Evolutionary conservation across 1,140 invertebrate species (phyloP).

Genomic region (Helicoverpa armigera): DNA sequence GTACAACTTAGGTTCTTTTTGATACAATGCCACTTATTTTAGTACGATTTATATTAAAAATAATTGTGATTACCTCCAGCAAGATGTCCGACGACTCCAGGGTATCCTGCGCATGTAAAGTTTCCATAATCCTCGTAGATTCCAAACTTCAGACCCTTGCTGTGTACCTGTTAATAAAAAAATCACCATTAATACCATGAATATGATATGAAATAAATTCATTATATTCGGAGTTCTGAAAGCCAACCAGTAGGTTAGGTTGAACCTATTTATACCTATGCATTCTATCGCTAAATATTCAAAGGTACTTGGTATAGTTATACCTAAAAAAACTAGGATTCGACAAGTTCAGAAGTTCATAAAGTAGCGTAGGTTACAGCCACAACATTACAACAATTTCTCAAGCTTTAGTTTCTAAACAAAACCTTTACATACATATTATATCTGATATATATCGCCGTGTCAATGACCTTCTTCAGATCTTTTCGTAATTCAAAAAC

Average conservation of each 20-base stretch:
- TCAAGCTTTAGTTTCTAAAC: not conserved
- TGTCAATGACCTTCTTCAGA: not conserved
- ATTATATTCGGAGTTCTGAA: too few relatives aligned
- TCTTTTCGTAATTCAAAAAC: not conserved
- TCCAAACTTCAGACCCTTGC: slow-evolving; percentile 97
- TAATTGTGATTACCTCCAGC: slow-evolving; percentile 83
- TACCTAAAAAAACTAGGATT: too few relatives aligned
- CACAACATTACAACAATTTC: not conserved
- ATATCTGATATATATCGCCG: not conserved
- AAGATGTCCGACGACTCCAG: slow-evolving; percentile 95
- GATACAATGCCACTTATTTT: too few relatives aligned
- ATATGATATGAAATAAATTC: not conserved
- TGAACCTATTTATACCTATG: too few relatives aligned
- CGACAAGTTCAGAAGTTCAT: slow-evolving; percentile 9
- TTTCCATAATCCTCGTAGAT: slow-evolving; percentile 99
- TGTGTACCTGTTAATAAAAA: slow-evolving; percentile 92
- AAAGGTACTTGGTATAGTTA: too few relatives aligned
- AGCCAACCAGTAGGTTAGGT: too few relatives aligned
- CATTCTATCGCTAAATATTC: too few relatives aligned
- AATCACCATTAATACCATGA: slow-evolving; percentile 28
- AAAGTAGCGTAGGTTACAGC: not conserved
- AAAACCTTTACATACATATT: not conserved
- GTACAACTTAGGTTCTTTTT: too few relatives aligned
- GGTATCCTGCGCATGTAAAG: slow-evolving; percentile 98
- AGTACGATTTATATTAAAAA: not conserved